phyloP scores from a whole-genome alignment of 2,888 invertebrate genomes.

The Diaprepes abbreviatus region DNA sequence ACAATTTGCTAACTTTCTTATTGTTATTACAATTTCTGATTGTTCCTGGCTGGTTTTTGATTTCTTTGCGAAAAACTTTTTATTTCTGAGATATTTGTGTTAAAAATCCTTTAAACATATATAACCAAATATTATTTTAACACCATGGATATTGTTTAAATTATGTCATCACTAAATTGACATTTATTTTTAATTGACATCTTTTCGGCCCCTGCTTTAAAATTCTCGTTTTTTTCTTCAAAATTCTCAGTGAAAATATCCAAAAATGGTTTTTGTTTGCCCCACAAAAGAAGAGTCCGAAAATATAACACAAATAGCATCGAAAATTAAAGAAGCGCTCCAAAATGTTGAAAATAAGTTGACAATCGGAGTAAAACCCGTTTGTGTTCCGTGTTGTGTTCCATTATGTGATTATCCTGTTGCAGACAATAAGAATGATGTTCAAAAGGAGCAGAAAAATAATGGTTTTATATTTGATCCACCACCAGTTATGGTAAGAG shows the following conservation, averaged over 20 bases:
- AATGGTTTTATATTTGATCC: slow-evolving; percentile 33
- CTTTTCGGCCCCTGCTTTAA: slow-evolving; percentile 4
- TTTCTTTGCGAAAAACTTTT: too few relatives aligned
- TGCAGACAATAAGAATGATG: slow-evolving; percentile 66
- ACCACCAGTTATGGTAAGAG: slow-evolving; percentile 46
- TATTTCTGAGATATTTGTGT: too few relatives aligned
- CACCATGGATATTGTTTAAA: neutral
- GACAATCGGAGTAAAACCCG: slow-evolving; percentile 61
- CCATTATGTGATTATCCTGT: slow-evolving; percentile 62
- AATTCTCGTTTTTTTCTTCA: slow-evolving; percentile 31
- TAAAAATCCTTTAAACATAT: too few relatives aligned
- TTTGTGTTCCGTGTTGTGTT: slow-evolving; percentile 67
- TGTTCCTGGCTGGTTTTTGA: too few relatives aligned
- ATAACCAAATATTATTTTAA: neutral
- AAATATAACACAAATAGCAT: slow-evolving; percentile 56
- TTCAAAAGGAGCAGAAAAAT: slow-evolving; percentile 50
- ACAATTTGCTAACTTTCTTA: too few relatives aligned
- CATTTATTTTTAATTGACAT: neutral
- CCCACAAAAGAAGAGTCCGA: slow-evolving; percentile 58
- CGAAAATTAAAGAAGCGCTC: slow-evolving; percentile 59
- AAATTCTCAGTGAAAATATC: slow-evolving; percentile 31
- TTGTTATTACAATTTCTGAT: too few relatives aligned
- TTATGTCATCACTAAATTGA: slow-evolving; percentile 10
- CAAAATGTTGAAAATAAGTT: slow-evolving; percentile 58
- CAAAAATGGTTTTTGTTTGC: slow-evolving; percentile 58